Base-by-base conservation (phyloP, 2,797 vertebrate species). In the Leptodactylus fallax region DNA sequence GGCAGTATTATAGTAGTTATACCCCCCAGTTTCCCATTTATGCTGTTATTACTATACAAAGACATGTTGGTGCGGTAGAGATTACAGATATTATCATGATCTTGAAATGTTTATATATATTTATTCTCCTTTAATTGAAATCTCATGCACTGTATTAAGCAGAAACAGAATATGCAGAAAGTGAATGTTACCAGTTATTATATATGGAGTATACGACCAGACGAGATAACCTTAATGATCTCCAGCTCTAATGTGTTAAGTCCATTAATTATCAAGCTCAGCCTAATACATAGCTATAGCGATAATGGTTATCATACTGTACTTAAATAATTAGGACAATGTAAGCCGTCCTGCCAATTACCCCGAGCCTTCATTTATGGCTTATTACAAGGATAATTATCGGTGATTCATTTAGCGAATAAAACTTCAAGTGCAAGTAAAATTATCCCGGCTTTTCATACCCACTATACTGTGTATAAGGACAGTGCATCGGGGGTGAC, bases 291-390 rank as follows among this genome's bases (percentile, higher is more conserved):
- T 81, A 51, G 17, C 27, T 81, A 87, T 87, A 63, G 79, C 45
- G 63, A 56, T 82, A 87, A 87, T 82, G 86, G 79, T 60, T 82
- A 87, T 87, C 74, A 87, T 87, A 55, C 72, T 85, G 58, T 77
- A 82, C 79, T 87, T 87, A 87, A 82, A 87, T 87, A 82, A 87
- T 82, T 72, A 87, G 80, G 74, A 76, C 69, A 74, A 76, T 87
- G 61, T 87, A 74, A 82, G 79, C 86, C 76, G 71, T 65, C 69
- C 81, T 16, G 56, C 55, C 86, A 87, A 81, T 87, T 81, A 87
- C 76, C 25, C 71, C 9, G 58, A 81, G 51, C 69, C 79, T 82
- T 87, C 25, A 82, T 77, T 81, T 77, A 76, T 76, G 61, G 71
- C n/a, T 74, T 82, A 87, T 87, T 82, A 82, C 67, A 36, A 60